Percentiles rank a stretch among this genome's conserved stretches.
Evolutionary conservation across 2,888 invertebrate genomes (phyloP).

Genomic region (Arge pagana): DNA sequence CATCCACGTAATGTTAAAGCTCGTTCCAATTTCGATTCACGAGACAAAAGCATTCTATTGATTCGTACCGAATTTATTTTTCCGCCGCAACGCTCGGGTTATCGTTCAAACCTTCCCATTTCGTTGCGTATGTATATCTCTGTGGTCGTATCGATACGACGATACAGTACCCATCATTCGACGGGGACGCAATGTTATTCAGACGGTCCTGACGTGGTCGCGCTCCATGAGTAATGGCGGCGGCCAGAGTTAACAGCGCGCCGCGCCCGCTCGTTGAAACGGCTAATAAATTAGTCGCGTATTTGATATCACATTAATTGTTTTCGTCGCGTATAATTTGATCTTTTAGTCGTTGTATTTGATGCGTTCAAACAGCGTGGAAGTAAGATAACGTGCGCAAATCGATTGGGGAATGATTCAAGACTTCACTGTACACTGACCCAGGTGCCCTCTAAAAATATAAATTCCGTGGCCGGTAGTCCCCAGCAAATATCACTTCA

Average conservation of each 20-base stretch:
- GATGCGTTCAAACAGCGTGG: background rate
- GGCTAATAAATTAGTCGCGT: constrained; percentile 1
- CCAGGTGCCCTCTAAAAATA: constrained; percentile 57
- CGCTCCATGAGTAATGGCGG: constrained; percentile 51
- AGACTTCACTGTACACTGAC: constrained; percentile 34
- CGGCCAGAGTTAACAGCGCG: constrained; percentile 51
- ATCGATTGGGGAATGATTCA: constrained; percentile 7
- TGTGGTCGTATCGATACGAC: too few species aligned
- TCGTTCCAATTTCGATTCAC: too few species aligned
- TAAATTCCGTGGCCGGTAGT: constrained; percentile 51
- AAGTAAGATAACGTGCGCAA: background rate
- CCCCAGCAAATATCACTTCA: constrained; percentile 33
- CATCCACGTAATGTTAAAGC: too few species aligned
- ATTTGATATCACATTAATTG: background rate
- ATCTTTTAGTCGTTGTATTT: background rate
- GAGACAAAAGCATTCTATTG: too few species aligned
- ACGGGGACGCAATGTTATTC: too few species aligned
- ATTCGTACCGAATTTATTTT: too few species aligned
- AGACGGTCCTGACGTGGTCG: constrained; percentile 45
- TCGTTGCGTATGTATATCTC: too few species aligned
- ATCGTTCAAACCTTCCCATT: too few species aligned
- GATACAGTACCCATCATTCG: too few species aligned
- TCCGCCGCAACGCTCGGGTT: too few species aligned
- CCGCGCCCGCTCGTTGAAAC: constrained; percentile 47
- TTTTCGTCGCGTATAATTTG: constrained; percentile 1